These are phyloP conservation scores for Acanthochromis polyacanthus DNA, from an alignment of 2,113 vertebrate genomes.

Conservation along the genomic window DNA sequence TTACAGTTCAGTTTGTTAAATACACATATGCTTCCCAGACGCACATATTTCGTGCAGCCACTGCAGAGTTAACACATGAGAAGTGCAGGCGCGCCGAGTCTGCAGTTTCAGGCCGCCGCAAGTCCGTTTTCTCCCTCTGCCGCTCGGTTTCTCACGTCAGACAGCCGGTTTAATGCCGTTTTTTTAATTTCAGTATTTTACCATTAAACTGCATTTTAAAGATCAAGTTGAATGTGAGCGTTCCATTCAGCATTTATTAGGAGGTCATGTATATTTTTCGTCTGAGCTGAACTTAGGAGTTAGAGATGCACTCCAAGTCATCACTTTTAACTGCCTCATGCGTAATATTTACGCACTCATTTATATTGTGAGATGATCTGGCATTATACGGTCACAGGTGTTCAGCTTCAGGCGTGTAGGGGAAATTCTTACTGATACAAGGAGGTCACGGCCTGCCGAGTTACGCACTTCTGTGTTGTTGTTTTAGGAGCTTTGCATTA, in stretches of 20 bases:
- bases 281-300: not conserved
- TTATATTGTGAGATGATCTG: not conserved
- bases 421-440: not conserved
- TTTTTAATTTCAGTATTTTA: not conserved
- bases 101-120: conserved; percentile 48
- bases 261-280: not conserved
- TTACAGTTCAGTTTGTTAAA: not conserved
- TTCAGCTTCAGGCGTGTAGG: not conserved
- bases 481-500: not conserved
- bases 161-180: not conserved
- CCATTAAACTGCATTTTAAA: not conserved
- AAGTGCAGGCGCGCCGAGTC: conserved; percentile 24
- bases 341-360: not conserved
- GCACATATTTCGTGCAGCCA: conserved; percentile 6
- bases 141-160: conserved; percentile 3
- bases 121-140: conserved; percentile 12
- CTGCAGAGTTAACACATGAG: conserved; percentile 61
- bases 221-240: not conserved
- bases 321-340: not conserved
- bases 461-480: not conserved
- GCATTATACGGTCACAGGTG: not conserved
- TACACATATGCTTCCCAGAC: not conserved
- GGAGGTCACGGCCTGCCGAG: conserved; percentile 51
- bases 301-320: not conserved
- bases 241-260: not conserved